Base-by-base conservation (phyloP, 2,797 vertebrate genomes). In the Chanos chanos region DNA sequence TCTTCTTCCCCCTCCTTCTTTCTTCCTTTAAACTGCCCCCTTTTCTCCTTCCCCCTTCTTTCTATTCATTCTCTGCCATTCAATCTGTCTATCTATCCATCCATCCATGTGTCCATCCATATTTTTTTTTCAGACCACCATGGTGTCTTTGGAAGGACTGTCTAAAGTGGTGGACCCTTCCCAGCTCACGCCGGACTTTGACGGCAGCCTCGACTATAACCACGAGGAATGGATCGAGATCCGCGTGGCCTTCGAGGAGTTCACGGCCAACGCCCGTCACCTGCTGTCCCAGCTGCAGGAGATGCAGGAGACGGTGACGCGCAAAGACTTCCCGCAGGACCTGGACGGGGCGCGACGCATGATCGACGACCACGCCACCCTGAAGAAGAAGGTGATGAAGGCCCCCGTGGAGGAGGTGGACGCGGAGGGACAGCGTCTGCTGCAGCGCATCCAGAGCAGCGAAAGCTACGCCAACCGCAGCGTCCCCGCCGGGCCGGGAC, bases 151-250 rank as follows among this genome's bases (percentile, higher is more conserved):
- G 76, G 96, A 99, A 87, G 96, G 96, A 83, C 91, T 99, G 76
- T 95, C 96, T 68, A 98, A 98, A 85, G 94, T 99, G 56, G 96
- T 99, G 68, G 96, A 99, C 85, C 95, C 96, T 64, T 98, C 96
- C 76, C 96, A 99, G 83, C 89, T 99, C 69, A 98, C 96, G 1
- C 82, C 95, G 0, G 96, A 99, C 86, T 98, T 99, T 15, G 96
- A 99, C 31, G 96, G 96, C 81, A 96, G 94, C 80, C 87, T 99
- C 85, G 96, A 97, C 49, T 99, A 99, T 83, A 98, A 98, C 88
- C 96, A 98, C 0, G 96, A 99, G 49, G 96, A 98, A 65, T 99
- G 96, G 96, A 98, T 99, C 49, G 95, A 98, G 85, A 94, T 99
- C 79, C 91, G 95, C 21, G 93, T 99, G 77, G 95, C 95, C 49